phyloP scores from a whole-genome alignment of 2,888 invertebrate species.

The Heliconius ethilla region DNA sequence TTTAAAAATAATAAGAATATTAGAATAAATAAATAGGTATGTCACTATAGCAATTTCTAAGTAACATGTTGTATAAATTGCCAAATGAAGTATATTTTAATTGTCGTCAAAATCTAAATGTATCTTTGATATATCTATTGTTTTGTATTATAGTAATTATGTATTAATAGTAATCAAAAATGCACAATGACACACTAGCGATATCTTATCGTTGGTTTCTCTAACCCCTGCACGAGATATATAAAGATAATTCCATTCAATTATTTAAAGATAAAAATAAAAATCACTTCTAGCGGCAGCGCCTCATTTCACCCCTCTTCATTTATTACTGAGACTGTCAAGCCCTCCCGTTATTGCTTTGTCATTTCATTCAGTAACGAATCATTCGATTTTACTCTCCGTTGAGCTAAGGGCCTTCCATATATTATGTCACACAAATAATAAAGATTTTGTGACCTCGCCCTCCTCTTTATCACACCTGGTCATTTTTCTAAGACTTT shows the following conservation, averaged over 20 bases:
- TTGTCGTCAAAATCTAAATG: background rate
- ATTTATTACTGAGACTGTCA: constrained; percentile 53
- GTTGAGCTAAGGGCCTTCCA: background rate
- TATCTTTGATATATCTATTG: constrained; percentile 19
- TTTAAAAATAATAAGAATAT: constrained; percentile 5
- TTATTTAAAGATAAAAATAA: constrained; percentile 4
- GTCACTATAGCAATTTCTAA: constrained; percentile 11
- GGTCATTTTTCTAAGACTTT: background rate
- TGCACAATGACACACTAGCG: constrained; percentile 21
- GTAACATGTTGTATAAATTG: constrained; percentile 10
- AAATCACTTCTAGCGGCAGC: constrained; percentile 37
- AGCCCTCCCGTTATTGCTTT: constrained; percentile 53
- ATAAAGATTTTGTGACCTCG: too few relatives aligned
- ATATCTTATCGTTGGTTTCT: background rate
- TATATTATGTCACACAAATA: background rate
- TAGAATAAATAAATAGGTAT: constrained; percentile 7
- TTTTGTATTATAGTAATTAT: constrained; percentile 7
- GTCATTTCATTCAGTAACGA: constrained; percentile 36
- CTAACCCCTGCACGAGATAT: background rate
- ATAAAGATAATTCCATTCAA: background rate
- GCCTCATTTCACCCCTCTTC: constrained; percentile 41
- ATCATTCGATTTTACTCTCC: constrained; percentile 36
- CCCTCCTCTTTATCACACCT: background rate
- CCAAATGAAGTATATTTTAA: constrained; percentile 12
- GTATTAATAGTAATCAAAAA: constrained; percentile 9